A percentile compares a stretch with the other conserved stretches of the same genome.
phyloP scores from a whole-genome alignment of 2,797 vertebrate genomes.

The Malurus leucopterus region DNA sequence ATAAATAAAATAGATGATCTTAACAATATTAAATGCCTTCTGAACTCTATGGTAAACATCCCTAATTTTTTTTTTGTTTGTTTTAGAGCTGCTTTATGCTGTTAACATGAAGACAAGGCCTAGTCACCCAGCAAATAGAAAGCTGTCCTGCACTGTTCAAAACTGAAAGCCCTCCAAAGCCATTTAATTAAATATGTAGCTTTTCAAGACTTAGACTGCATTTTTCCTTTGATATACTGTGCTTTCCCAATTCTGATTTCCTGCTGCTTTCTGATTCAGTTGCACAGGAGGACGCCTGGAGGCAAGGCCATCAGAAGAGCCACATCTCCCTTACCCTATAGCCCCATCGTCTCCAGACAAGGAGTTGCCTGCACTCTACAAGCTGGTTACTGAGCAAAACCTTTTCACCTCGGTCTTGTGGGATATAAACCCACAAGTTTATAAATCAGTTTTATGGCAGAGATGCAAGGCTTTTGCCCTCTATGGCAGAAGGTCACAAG shows the following conservation, averaged over 20 bases:
- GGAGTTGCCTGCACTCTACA: not conserved
- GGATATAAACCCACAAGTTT: not conserved
- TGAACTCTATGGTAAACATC: not conserved
- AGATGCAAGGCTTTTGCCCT: not conserved
- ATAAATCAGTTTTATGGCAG: too few relatives aligned
- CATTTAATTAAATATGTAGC: not conserved
- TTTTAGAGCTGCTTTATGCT: not conserved
- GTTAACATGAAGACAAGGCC: not conserved
- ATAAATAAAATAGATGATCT: not conserved
- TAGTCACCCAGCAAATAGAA: not conserved
- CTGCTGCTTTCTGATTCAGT: not conserved
- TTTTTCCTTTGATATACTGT: not conserved
- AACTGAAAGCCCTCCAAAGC: not conserved
- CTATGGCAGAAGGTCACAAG: not conserved
- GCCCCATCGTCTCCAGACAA: not conserved
- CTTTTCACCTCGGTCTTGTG: not conserved
- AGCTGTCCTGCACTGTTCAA: not conserved
- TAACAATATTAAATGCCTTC: not conserved
- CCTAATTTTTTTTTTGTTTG: not conserved
- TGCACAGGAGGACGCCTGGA: fast-evolving
- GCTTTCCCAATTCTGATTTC: not conserved
- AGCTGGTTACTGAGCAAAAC: not conserved
- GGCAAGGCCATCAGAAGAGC: not conserved
- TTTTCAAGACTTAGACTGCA: not conserved
- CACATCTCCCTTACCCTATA: fast-evolving